Base-by-base conservation (phyloP, 2,113 vertebrate genomes). In the Todiramphus chloris region DNA sequence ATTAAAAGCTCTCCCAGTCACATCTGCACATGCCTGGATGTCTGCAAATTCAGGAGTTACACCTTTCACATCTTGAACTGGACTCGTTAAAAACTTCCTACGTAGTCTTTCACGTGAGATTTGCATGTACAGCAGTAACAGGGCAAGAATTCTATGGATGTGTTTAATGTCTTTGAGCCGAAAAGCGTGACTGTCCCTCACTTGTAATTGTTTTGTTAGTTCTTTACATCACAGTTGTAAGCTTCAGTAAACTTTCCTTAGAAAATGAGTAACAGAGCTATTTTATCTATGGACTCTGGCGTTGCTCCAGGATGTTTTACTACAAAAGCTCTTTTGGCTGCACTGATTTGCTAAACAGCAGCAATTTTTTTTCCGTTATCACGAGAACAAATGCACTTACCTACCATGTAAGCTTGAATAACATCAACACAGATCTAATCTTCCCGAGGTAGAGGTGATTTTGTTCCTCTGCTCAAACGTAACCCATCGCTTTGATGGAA, bases 41-140 rank as follows among this genome's bases (percentile, higher is more conserved):
- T 66, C 55, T 12, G 5, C 0, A 16, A 37, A 37, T 67, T 69
- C 46, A 25, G 44, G 55, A 28, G 14, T 14, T 53, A 6, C 0
- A 0, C 19, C 19, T 86, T 66, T 72, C 10, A 44, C 15, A 5
- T 16, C 35, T 53, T 59, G 33, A 64, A 27, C 21, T 21, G 21
- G 24, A 21, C 13, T 0, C 5, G 56, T n/a, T 83, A 51, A 90
- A 83, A 67, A 4, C 24, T 58, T 75, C 33, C 43, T 39, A 2
- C 16, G 31, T 11, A 37, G 31, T 53, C 53, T 53, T 82, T 19
- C 6, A 0, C 39, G 24, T 28, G 74, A 48, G 51, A 19, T 62
- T 64, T 46, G 2, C 6, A 11, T 6, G 2, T 60, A 11, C 28
- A 46, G n/a, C 23, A 41, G 48, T 59, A 25, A 23, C 18, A 58